Base-by-base conservation (phyloP, 1,140 invertebrate genomes). In the Drosophila pseudoobscura region DNA sequence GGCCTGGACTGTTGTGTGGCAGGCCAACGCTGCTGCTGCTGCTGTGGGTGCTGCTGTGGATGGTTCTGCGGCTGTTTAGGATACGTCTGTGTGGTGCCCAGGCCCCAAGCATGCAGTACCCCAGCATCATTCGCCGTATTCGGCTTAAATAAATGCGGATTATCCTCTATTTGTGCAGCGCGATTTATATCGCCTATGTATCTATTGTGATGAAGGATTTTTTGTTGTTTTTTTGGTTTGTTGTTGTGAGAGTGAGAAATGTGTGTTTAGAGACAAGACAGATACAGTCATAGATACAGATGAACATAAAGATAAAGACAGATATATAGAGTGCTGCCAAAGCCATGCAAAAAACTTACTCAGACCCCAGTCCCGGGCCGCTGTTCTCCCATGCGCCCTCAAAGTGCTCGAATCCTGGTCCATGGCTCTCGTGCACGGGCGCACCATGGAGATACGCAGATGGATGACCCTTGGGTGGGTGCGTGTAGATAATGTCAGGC, bases 51-150 rank as follows among this genome's bases (percentile, higher is more conserved):
- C n/a, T 72, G 80, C 7, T 66, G 62, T 15, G 78, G 45, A 46
- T 66, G 80, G 17, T 64, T 59, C 7, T 63, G 62, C 8, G 55
- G 70, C 41, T 51, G 60, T 6, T 39, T 63, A 54, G 24, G 61
- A 63, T 55, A 55, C 51, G 53, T 60, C 49, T 79, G 83, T 56
- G 87, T 88, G 3, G 84, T 87, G 35, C 92, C 93, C 64, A 94
- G 89, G 51, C 94, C 93, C 93, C 94, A 94, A 29, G 92, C 80
- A 64, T 93, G 93, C 59, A 94, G 93, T 55, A 94, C 93, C 65
- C 93, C 93, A 3, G 91, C 92, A 70, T 94, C 93, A 45, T 92
- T 91, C 2, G 91, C 83, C 29, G 92, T 91, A 41, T 93, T 88
- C 3, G 93, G 93, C 63, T 93, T 93, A 84, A 94, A 94, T 59